Conservation (phyloP, 2,113 vertebrate species). For the Boulengeromyrus knoepffleri region DNA sequence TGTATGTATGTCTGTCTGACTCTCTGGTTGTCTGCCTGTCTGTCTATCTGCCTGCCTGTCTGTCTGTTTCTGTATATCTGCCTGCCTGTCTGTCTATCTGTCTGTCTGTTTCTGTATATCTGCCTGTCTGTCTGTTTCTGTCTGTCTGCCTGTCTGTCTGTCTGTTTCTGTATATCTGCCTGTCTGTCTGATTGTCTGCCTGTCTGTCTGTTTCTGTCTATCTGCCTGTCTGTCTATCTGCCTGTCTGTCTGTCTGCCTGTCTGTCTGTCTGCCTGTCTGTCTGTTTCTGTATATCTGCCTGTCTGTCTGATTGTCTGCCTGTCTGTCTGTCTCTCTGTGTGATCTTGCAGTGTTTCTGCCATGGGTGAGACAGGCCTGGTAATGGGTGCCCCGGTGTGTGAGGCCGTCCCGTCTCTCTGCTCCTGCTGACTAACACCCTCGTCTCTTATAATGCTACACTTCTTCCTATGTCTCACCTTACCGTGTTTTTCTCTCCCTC, state of each 20-base stretch:
- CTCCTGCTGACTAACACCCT: constrained; percentile 36
- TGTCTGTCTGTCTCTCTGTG: background rate
- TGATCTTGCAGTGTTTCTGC: background rate
- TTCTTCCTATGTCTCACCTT: constrained; percentile 40
- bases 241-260: background rate
- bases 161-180: no score
- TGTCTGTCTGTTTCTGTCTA: background rate
- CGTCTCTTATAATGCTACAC: background rate
- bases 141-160: background rate
- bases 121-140: background rate
- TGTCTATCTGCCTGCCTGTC: no score
- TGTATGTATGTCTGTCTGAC: background rate
- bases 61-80: no score
- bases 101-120: no score
- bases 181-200: background rate
- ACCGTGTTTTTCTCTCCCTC: constrained; percentile 33
- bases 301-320: no score
- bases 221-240: background rate
- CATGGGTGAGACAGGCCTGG: constrained; percentile 41
- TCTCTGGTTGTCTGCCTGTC: background rate
- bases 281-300: no score
- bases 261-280: background rate
- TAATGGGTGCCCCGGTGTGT: constrained; percentile 39
- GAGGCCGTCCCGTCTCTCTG: constrained; percentile 43
- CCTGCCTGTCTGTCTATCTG: background rate